A percentile compares a stretch with the other conserved stretches of the same genome.
phyloP scores from a whole-genome alignment of 1,140 invertebrate species.

The Drosophila leontia region DNA sequence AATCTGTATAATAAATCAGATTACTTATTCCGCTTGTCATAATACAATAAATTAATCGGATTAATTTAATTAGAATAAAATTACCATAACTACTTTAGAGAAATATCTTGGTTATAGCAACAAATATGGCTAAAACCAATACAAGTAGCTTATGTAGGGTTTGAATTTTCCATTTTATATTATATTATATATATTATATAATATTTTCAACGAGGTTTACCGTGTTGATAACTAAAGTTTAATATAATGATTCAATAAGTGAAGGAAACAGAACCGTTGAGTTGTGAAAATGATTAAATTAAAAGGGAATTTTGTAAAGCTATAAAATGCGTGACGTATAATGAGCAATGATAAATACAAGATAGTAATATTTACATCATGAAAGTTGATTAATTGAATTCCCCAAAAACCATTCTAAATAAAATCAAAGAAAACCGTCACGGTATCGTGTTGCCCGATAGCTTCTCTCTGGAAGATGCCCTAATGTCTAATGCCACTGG shows the following conservation, averaged over 20 bases:
- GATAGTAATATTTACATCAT: not conserved
- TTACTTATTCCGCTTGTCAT: not conserved
- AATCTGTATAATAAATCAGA: not conserved
- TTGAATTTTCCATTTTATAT: not conserved
- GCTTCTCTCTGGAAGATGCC: constrained; percentile 13
- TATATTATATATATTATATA: not conserved
- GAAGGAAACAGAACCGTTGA: not conserved
- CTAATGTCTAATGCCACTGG: constrained; percentile 16
- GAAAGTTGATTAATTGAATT: not conserved
- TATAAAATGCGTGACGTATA: no score
- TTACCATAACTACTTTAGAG: not conserved
- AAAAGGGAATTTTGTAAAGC: not conserved
- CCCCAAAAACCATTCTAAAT: not conserved
- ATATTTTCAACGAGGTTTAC: not conserved
- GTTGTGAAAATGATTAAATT: not conserved
- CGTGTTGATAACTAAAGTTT: not conserved
- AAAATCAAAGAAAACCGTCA: not conserved
- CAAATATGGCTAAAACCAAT: not conserved
- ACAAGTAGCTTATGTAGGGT: not conserved
- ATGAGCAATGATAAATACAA: not conserved
- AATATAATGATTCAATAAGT: not conserved
- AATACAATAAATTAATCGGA: constrained; percentile 3
- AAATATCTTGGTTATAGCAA: no score
- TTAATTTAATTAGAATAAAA: constrained; percentile 1
- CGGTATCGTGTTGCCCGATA: constrained; percentile 37